Evolutionary conservation across 2,888 invertebrate species (phyloP).

Genomic region (Ormyrus pomaceus): DNA sequence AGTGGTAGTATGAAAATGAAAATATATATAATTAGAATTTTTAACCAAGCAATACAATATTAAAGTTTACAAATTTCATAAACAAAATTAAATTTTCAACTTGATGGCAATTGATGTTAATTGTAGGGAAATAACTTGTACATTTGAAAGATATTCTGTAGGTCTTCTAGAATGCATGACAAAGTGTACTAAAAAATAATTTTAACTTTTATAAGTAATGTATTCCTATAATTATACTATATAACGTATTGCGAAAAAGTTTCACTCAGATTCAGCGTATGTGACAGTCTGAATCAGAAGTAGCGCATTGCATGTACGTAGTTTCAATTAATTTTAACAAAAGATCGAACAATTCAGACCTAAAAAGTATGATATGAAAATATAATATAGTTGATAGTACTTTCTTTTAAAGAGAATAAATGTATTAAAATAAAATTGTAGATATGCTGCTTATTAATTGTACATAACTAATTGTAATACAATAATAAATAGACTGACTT

Average conservation of each 20-base stretch:
- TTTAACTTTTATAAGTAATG: too few species aligned
- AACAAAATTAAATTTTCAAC: too few species aligned
- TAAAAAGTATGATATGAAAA: neutral
- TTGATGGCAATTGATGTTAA: too few species aligned
- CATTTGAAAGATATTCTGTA: too few species aligned
- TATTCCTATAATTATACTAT: neutral
- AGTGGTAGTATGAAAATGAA: too few species aligned
- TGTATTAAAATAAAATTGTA: neutral
- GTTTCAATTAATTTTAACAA: neutral
- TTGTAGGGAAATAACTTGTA: too few species aligned
- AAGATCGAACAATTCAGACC: neutral
- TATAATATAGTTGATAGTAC: constrained; percentile 27
- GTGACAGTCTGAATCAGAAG: neutral
- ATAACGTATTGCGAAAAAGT: constrained; percentile 10
- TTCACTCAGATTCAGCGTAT: constrained; percentile 31
- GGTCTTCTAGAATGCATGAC: too few species aligned
- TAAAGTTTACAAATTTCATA: too few species aligned
- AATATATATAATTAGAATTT: too few species aligned
- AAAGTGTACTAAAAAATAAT: too few species aligned
- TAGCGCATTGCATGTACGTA: neutral
- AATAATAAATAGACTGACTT: constrained; percentile 17
- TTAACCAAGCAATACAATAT: too few species aligned
- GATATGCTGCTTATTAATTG: neutral
- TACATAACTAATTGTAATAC: constrained; percentile 4
- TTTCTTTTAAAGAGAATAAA: constrained; percentile 1